Conservation (phyloP, 1,140 invertebrate species). For the Ptiloglossa arizonensis region DNA sequence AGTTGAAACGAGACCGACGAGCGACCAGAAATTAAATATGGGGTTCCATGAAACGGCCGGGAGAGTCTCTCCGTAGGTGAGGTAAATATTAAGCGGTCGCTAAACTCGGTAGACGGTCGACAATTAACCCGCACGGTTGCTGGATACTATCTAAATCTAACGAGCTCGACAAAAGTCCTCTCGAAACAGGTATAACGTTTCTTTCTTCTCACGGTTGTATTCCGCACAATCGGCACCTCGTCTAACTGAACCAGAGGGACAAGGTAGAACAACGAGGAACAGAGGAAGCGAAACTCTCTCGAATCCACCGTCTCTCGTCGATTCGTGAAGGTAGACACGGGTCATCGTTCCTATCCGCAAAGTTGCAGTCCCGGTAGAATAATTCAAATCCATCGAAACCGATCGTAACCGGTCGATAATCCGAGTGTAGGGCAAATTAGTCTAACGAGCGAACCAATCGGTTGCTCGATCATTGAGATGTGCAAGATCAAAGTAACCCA, state of each 20-base stretch:
- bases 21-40: background rate
- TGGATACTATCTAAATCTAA: slow-evolving; percentile 41
- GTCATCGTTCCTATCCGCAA: too few species aligned
- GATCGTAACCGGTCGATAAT: too few species aligned
- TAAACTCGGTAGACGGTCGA: slow-evolving; percentile 25
- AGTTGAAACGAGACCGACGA: background rate
- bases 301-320: background rate
- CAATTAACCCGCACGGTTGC: slow-evolving; percentile 32
- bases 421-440: too few species aligned
- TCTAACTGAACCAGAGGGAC: background rate
- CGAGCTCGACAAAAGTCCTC: slow-evolving; percentile 7
- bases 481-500: too few species aligned
- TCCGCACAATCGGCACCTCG: slow-evolving; percentile 29
- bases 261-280: background rate
- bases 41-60: background rate
- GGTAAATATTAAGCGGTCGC: slow-evolving; percentile 24
- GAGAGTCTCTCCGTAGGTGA: background rate
- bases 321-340: too few species aligned
- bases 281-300: background rate
- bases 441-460: background rate
- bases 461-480: too few species aligned
- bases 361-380: too few species aligned
- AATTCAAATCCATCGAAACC: too few species aligned
- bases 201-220: slow-evolving; percentile 47
- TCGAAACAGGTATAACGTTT: slow-evolving; percentile 33